A percentile compares a stretch with the other conserved stretches of the same genome.
phyloP scores from a whole-genome alignment of 35 echinoderm and acorn worm genomes.

The Ophioderma brevispina region DNA sequence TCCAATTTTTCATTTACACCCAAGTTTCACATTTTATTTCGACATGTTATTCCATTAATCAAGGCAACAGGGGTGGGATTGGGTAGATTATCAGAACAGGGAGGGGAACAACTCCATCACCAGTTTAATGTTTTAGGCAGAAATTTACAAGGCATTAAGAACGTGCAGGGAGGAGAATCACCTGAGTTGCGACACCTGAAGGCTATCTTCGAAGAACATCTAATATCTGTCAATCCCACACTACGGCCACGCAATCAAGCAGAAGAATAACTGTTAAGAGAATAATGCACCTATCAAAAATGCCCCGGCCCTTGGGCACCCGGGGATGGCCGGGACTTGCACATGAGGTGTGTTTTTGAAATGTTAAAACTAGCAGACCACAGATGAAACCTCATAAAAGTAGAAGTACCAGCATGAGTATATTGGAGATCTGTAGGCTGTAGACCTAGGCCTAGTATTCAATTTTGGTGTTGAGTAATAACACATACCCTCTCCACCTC shows the following conservation, averaged over 20 bases:
- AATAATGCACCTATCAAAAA: too few relatives aligned
- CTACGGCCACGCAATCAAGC: neutral
- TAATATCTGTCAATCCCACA: neutral
- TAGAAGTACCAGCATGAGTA: too few relatives aligned
- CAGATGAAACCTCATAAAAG: too few relatives aligned
- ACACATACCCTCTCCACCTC: too few relatives aligned
- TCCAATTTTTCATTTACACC: neutral
- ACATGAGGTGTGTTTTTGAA: too few relatives aligned
- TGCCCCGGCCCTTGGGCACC: too few relatives aligned
- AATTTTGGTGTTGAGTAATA: too few relatives aligned
- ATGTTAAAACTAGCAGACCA: too few relatives aligned
- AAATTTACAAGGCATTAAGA: neutral
- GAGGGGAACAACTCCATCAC: neutral
- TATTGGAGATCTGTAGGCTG: too few relatives aligned
- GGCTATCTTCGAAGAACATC: neutral
- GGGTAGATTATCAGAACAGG: neutral
- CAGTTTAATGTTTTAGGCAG: neutral
- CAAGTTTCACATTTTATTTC: neutral
- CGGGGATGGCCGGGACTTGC: too few relatives aligned
- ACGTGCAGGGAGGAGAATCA: neutral
- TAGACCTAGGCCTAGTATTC: too few relatives aligned
- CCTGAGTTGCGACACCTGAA: neutral
- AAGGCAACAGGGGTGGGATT: neutral
- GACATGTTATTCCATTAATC: neutral
- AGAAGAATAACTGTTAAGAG: too few relatives aligned